Conservation (phyloP, 2,888 invertebrate genomes). For the Nomada lathburiana region DNA sequence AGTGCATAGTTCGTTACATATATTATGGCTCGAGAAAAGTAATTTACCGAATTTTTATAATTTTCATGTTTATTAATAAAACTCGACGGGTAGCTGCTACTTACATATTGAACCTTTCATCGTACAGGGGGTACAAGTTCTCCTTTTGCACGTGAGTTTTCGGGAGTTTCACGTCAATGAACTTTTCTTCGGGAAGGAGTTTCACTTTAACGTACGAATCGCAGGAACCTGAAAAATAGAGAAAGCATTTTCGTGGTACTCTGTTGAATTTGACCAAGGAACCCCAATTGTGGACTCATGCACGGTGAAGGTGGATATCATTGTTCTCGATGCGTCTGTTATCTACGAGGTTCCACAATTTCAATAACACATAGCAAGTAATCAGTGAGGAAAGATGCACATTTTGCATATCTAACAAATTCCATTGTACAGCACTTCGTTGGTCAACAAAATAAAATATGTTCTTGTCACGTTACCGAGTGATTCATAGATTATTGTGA, state of each 20-base stretch:
- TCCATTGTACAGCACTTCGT: no score
- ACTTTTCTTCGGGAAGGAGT: conserved; percentile 93
- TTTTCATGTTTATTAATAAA: not conserved
- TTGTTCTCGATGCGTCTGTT: conserved; percentile 23
- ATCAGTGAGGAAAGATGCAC: not conserved
- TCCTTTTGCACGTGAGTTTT: conserved; percentile 97
- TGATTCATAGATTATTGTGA: no score
- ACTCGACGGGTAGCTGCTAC: conserved; percentile 79
- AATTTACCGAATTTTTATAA: not conserved
- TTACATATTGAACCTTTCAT: conserved; percentile 97
- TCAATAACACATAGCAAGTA: no score
- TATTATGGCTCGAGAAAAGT: no score
- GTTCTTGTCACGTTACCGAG: no score
- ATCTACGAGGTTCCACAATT: conserved; percentile 49
- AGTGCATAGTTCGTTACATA: no score
- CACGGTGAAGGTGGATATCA: conserved; percentile 66
- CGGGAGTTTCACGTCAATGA: conserved; percentile 90
- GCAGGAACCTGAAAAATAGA: conserved; percentile 88
- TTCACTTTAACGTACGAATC: conserved; percentile 97
- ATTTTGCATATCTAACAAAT: not conserved
- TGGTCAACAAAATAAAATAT: no score
- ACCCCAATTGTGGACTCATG: conserved; percentile 73
- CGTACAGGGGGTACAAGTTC: conserved; percentile 96
- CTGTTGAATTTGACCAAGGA: not conserved
- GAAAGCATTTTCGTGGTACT: no score